Base-by-base conservation (phyloP, 2,888 invertebrate species). In the Thymelicus lineola region DNA sequence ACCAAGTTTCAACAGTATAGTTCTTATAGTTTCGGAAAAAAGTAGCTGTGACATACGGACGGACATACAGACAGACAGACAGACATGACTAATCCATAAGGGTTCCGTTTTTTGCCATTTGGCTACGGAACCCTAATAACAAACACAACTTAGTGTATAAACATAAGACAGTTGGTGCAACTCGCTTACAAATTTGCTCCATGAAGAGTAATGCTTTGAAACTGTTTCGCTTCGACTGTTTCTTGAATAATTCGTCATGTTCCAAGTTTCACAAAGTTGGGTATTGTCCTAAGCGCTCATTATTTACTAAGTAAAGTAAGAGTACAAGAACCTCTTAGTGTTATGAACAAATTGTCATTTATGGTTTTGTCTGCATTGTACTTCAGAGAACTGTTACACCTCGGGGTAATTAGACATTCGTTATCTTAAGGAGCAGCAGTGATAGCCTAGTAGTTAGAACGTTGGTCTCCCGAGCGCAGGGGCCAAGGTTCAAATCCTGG, bases 221-320 rank as follows among this genome's bases (percentile, higher is more conserved):
- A 66, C 66, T 50, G 46, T 66, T 60, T 50, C 66, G 50, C 66
- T 66, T 66, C 59, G 59, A 59, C 48, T 38, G 38, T 60, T 60
- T 20, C 59, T 59, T 59, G 66, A 66, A 66, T 46, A 46, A 65
- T 66, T 60, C 66, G 50, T 60, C 66, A 66, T 60, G 42, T 60
- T 53, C 60, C 50, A n/a, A 66, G 59, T 66, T 62, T n/a, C 36
- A 36, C 48, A 35, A 62, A 62, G 14, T 62, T 60, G 50, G 66
- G 35, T 66, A 66, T 60, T 66, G 58, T 60, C 59, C 48, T 66
- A 66, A 66, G 20, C 50, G 59, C 50, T 53, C 50, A 60, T 60
- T 60, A 59, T 59, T 66, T 50, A 66, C n/a, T 53, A 60, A 60
- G 48, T 50, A 62, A 61, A 46, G 14, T 46, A 20, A n/a, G 28